Evolutionary conservation across 2,797 vertebrate genomes (phyloP).

Genomic region (Siniperca scherzeri): DNA sequence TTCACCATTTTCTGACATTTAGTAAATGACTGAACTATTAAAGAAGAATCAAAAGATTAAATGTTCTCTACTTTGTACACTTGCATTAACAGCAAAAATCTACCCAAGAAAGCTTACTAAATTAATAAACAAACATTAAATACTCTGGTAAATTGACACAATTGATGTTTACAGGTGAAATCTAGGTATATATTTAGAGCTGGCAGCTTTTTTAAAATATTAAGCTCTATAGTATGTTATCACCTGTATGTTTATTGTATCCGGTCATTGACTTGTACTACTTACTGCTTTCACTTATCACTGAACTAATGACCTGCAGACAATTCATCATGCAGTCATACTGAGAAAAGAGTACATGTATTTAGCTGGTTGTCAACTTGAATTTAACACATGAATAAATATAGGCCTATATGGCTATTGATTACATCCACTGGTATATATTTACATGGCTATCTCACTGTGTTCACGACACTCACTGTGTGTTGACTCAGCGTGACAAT

Average conservation of each 20-base stretch:
- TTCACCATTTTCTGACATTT: background rate
- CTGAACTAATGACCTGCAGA: constrained; percentile 3
- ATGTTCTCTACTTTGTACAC: background rate
- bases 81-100: background rate
- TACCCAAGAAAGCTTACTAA: background rate
- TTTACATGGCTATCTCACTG: constrained; percentile 26
- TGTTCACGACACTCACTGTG: constrained; percentile 8
- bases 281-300: background rate
- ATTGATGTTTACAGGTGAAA: background rate
- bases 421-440: constrained; percentile 50
- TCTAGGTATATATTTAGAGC: background rate
- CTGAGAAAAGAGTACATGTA: constrained; percentile 16
- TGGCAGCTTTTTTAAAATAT: background rate
- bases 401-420: constrained; percentile 19
- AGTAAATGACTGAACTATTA: background rate
- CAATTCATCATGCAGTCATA: background rate
- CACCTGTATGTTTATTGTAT: background rate
- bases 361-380: constrained; percentile 25
- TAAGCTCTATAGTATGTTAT: background rate
- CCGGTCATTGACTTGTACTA: background rate
- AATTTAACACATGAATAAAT: constrained; percentile 46
- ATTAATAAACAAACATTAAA: background rate
- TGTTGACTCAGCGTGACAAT: constrained; percentile 52
- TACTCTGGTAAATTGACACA: background rate
- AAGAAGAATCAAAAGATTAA: background rate